Percentiles rank a stretch among this genome's conserved stretches.
Evolutionary conservation across 1,140 invertebrate species (phyloP).

Genomic region (Oryzaephilus surinamensis): DNA sequence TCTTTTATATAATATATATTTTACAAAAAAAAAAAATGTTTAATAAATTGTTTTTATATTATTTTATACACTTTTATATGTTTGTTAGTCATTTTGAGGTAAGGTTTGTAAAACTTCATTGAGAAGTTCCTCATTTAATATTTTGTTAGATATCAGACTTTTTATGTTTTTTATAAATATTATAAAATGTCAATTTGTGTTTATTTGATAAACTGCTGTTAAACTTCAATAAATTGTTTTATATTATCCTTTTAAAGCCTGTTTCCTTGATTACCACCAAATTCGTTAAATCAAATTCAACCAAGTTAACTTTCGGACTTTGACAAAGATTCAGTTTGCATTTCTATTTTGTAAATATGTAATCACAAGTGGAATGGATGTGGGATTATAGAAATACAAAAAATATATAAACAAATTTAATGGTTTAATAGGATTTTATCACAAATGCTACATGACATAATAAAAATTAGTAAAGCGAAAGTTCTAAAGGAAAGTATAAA

Average conservation of each 20-base stretch:
- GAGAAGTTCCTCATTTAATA: conserved; percentile 32
- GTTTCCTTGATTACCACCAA: not conserved
- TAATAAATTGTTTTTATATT: conserved; percentile 36
- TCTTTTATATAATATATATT: conserved; percentile 28
- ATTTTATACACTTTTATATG: conserved; percentile 37
- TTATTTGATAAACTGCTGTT: conserved; percentile 36
- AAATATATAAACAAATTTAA: too few relatives aligned
- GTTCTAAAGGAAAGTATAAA: too few relatives aligned
- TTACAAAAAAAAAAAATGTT: conserved; percentile 30
- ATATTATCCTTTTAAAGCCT: conserved; percentile 8
- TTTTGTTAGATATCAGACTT: conserved; percentile 36
- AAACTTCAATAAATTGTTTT: conserved; percentile 20
- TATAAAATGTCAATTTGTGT: conserved; percentile 34
- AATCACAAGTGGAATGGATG: too few relatives aligned
- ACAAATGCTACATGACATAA: too few relatives aligned
- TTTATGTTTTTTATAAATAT: conserved; percentile 38
- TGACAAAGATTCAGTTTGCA: too few relatives aligned
- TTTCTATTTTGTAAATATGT: too few relatives aligned
- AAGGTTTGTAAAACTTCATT: conserved; percentile 29
- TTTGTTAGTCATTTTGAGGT: conserved; percentile 33
- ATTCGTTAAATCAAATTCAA: too few relatives aligned
- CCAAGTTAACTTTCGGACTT: too few relatives aligned
- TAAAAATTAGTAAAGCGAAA: too few relatives aligned
- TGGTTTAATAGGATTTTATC: too few relatives aligned
- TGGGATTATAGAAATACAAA: too few relatives aligned